Evolutionary conservation across 2,797 vertebrate genomes (phyloP).

Genomic region (Hoplostethus mediterraneus): DNA sequence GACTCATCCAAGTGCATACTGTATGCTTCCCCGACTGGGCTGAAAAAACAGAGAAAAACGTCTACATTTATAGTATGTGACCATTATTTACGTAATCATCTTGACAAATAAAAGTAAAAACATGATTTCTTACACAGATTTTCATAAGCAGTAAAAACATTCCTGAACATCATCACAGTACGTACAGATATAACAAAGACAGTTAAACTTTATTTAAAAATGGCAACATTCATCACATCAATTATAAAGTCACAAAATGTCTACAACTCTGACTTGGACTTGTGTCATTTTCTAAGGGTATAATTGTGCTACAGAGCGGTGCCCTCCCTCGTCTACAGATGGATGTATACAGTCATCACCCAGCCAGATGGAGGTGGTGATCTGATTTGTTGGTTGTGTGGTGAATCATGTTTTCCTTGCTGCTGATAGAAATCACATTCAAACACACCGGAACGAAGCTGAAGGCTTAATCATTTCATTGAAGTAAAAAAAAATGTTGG

Average conservation of each 20-base stretch:
- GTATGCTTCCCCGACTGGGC: neutral
- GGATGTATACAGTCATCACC: slow-evolving; percentile 24
- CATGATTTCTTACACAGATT: neutral
- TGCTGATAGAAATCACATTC: slow-evolving; percentile 10
- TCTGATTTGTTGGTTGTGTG: slow-evolving; percentile 24
- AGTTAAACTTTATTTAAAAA: neutral
- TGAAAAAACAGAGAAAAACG: neutral
- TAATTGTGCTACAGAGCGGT: slow-evolving; percentile 22
- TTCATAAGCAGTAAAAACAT: neutral
- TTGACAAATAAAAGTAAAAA: slow-evolving; percentile 1
- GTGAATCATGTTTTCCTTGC: slow-evolving; percentile 39
- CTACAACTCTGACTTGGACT: neutral
- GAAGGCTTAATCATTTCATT: neutral
- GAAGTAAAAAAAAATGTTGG: neutral
- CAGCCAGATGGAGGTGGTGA: slow-evolving; percentile 49
- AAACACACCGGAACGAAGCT: neutral
- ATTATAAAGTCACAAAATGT: neutral
- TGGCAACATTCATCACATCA: neutral
- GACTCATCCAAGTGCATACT: neutral
- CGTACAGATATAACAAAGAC: neutral
- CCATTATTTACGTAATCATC: slow-evolving; percentile 12
- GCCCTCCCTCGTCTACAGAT: slow-evolving; percentile 33
- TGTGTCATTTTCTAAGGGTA: neutral
- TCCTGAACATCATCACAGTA: neutral
- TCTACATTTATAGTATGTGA: neutral